Conservation (phyloP, 2,888 invertebrate species). For the Asteroscopus sphinx region DNA sequence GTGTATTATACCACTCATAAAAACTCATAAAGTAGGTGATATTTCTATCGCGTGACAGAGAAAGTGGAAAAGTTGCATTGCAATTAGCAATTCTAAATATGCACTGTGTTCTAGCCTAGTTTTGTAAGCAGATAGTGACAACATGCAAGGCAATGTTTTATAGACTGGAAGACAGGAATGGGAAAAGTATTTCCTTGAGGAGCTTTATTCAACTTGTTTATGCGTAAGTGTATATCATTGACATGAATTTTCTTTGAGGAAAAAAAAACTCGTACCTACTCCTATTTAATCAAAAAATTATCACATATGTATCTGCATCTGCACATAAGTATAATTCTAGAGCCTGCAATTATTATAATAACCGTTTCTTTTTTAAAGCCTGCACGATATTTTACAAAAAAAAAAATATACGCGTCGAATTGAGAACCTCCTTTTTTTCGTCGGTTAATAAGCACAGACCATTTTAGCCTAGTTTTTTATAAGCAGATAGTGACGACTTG, state of each 20-base stretch:
- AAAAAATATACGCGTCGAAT: too few relatives aligned
- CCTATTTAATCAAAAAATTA: too few relatives aligned
- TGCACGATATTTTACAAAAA: too few relatives aligned
- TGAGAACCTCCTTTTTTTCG: too few relatives aligned
- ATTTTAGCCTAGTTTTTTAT: too few relatives aligned
- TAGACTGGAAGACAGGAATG: conserved; percentile 16
- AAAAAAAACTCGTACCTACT: too few relatives aligned
- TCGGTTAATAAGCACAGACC: too few relatives aligned
- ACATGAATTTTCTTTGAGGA: conserved; percentile 1
- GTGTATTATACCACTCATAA: conserved; percentile 26
- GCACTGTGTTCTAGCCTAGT: conserved; percentile 38
- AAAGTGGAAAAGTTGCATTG: conserved; percentile 52
- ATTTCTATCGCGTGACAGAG: conserved; percentile 50
- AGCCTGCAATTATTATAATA: too few relatives aligned
- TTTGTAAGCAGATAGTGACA: conserved; percentile 49
- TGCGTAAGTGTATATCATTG: conserved; percentile 14
- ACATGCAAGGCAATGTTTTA: conserved; percentile 36
- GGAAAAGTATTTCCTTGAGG: conserved; percentile 39
- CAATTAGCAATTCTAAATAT: conserved; percentile 64
- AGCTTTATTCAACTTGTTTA: conserved; percentile 13
- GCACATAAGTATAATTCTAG: too few relatives aligned
- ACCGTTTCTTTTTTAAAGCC: too few relatives aligned
- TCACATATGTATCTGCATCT: too few relatives aligned
- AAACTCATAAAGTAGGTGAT: conserved; percentile 37
- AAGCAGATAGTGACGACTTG: too few relatives aligned